phyloP scores from a whole-genome alignment of 2,113 vertebrate species.

The Athene cunicularia region DNA sequence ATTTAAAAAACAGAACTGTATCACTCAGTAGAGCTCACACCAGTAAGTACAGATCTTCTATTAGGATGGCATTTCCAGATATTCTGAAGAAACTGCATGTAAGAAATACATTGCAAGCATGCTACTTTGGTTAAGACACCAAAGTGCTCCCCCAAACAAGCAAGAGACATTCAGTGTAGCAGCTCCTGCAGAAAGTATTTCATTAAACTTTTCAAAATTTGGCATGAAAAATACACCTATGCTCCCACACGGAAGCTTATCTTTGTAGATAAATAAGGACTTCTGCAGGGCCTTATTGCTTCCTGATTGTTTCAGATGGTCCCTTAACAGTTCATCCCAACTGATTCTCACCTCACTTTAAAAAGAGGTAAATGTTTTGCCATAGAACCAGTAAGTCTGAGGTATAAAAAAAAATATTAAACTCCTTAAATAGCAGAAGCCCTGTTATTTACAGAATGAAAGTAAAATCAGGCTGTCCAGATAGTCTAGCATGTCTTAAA shows the following conservation, averaged over 20 bases:
- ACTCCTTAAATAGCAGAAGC: background rate
- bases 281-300: background rate
- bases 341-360: background rate
- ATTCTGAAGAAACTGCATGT: background rate
- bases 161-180: background rate
- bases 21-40: background rate
- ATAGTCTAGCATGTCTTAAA: background rate
- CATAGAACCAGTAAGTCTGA: background rate
- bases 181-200: background rate
- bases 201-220: background rate
- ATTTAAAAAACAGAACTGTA: background rate
- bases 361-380: background rate
- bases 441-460: background rate
- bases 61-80: background rate
- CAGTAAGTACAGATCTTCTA: background rate
- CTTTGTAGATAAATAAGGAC: background rate
- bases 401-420: background rate
- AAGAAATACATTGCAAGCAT: background rate
- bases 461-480: background rate
- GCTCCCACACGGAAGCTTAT: background rate
- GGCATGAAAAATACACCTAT: background rate
- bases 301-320: background rate
- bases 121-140: background rate
- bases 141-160: background rate
- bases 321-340: background rate